These are phyloP conservation scores for Theonella swinhoei DNA, from an alignment of 37 sponge, comb jelly and placozoan species.

Conservation along the genomic window DNA sequence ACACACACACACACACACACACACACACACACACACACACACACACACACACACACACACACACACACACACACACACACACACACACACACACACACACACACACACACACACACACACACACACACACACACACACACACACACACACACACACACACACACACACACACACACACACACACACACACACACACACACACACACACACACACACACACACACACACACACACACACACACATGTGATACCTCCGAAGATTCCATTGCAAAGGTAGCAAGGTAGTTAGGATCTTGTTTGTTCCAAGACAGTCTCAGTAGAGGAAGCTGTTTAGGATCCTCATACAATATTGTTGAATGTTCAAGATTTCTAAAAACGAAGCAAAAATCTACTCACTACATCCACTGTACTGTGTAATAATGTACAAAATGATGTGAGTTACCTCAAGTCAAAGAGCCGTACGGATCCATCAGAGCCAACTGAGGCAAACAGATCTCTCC, in stretches of 20 bases:
- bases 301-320: constrained; percentile 94
- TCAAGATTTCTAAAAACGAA: constrained; percentile 76
- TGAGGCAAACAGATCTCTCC: constrained; percentile 92
- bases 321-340: constrained; percentile 81
- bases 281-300: constrained; percentile 95
- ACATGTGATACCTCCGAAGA: constrained; percentile 81
- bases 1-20: constrained; percentile 37
- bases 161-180: constrained; percentile 1
- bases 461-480: constrained; percentile 97
- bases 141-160: constrained; percentile 27
- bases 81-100: constrained; percentile 33
- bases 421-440: background rate
- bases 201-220: too few species aligned
- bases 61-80: constrained; percentile 25
- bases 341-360: constrained; percentile 95
- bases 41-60: constrained; percentile 32
- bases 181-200: too few species aligned
- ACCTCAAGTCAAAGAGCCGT: constrained; percentile 97
- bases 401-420: background rate
- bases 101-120: constrained; percentile 1
- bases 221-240: too few species aligned
- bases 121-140: constrained; percentile 8
- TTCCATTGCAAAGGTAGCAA: constrained; percentile 91
- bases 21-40: constrained; percentile 55
- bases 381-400: too few species aligned